phyloP scores from a whole-genome alignment of 2,888 invertebrate genomes.

The Chrysolina haemoptera region DNA sequence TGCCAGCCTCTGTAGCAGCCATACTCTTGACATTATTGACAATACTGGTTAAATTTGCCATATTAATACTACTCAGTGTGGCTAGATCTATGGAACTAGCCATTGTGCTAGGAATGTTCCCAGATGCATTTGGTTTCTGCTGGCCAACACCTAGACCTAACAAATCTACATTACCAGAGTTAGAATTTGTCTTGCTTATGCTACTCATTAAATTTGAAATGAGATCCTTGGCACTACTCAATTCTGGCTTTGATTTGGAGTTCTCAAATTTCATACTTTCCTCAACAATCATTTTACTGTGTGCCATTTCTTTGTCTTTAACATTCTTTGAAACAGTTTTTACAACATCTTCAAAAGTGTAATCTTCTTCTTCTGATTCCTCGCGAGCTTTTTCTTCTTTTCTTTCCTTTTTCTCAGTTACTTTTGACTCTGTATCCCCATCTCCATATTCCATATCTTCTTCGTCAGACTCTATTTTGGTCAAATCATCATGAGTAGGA shows the following conservation, averaged over 20 bases:
- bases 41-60: conserved; percentile 61
- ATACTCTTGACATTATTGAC: conserved; percentile 59
- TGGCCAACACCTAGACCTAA: conserved; percentile 45
- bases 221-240: conserved; percentile 75
- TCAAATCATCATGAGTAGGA: conserved; percentile 60
- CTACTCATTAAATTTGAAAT: conserved; percentile 77
- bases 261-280: conserved; percentile 56
- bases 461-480: conserved; percentile 52
- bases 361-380: conserved; percentile 84
- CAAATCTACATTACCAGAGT: conserved; percentile 46
- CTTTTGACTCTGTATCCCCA: conserved; percentile 44
- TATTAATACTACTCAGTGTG: conserved; percentile 57
- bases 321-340: conserved; percentile 84
- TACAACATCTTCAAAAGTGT: conserved; percentile 87
- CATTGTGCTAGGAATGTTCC: conserved; percentile 42
- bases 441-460: conserved; percentile 41
- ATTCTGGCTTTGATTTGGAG: conserved; percentile 56
- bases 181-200: conserved; percentile 51
- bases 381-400: conserved; percentile 63
- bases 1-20: conserved; percentile 23
- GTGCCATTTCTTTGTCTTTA: conserved; percentile 75
- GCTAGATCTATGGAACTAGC: conserved; percentile 55
- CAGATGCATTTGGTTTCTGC: conserved; percentile 28
- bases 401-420: conserved; percentile 50
- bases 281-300: conserved; percentile 61